Evolutionary conservation across 2,888 invertebrate genomes (phyloP).

Genomic region (Diarsia dahlii): DNA sequence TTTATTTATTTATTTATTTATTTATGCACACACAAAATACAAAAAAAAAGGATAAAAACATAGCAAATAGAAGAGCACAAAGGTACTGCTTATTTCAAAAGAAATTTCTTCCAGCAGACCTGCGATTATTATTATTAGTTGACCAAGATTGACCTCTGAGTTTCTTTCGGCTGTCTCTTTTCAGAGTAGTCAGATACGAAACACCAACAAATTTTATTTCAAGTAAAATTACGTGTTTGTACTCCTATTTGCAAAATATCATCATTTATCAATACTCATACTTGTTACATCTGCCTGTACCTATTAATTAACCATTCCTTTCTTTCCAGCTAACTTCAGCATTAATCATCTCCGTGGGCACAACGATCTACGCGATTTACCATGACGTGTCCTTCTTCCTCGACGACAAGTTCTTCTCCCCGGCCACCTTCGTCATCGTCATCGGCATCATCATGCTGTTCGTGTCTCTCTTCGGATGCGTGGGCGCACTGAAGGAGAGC

Average conservation of each 20-base stretch:
- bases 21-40: too few relatives aligned
- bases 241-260: not conserved
- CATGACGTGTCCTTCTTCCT: slow-evolving; percentile 94
- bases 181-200: not conserved
- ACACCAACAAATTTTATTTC: not conserved
- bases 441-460: slow-evolving; percentile 96
- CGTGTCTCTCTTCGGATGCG: slow-evolving; percentile 97
- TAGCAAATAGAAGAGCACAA: too few relatives aligned
- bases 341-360: slow-evolving; percentile 93
- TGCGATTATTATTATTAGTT: too few relatives aligned
- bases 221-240: not conserved
- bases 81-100: too few relatives aligned
- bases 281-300: not conserved
- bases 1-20: too few relatives aligned
- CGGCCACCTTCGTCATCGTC: slow-evolving; percentile 95
- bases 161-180: not conserved
- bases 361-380: slow-evolving; percentile 93
- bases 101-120: too few relatives aligned
- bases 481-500: slow-evolving; percentile 97
- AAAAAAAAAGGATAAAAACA: too few relatives aligned
- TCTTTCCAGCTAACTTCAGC: slow-evolving; percentile 93
- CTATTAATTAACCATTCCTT: not conserved
- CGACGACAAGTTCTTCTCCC: slow-evolving; percentile 94
- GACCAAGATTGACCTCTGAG: not conserved
- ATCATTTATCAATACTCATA: not conserved